These are phyloP conservation scores for Amaurobius ferox DNA, from an alignment of 2,888 invertebrate genomes.

Conservation along the genomic window DNA sequence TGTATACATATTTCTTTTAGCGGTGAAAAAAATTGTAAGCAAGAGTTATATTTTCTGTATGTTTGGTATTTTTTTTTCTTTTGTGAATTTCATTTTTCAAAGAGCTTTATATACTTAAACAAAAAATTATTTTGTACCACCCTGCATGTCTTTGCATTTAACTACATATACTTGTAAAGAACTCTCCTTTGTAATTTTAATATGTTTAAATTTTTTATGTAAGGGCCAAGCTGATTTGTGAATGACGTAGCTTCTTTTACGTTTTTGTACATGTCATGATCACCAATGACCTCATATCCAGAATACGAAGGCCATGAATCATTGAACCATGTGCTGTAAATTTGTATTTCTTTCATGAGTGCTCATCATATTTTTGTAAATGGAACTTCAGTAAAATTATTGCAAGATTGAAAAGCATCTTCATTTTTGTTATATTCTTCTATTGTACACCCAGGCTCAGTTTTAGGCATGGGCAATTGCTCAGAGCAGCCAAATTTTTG, in stretches of 20 bases:
- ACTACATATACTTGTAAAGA: not conserved
- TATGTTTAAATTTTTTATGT: not conserved
- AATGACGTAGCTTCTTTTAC: constrained; percentile 28
- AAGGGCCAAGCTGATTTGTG: constrained; percentile 38
- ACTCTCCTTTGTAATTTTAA: not conserved
- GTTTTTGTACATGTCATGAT: constrained; percentile 42
- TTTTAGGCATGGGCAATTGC: too few species aligned
- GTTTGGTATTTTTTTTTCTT: too few species aligned
- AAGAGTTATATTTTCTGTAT: too few species aligned
- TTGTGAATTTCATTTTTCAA: too few species aligned
- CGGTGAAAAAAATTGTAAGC: too few species aligned
- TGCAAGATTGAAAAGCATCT: constrained; percentile 39
- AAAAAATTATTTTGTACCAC: constrained; percentile 14
- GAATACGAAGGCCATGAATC: constrained; percentile 39
- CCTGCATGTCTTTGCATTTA: constrained; percentile 26
- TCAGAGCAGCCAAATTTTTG: too few species aligned
- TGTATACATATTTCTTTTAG: too few species aligned
- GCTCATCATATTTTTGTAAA: constrained; percentile 70
- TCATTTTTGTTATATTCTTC: not conserved
- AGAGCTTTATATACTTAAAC: not conserved
- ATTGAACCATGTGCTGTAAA: constrained; percentile 68
- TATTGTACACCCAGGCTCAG: too few species aligned
- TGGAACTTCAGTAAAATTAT: constrained; percentile 69
- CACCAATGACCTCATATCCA: constrained; percentile 33
- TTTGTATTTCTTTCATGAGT: constrained; percentile 68